A percentile compares a stretch with the other conserved stretches of the same genome.
Evolutionary conservation across 1,140 invertebrate genomes (phyloP).

Genomic region (Manduca sexta): DNA sequence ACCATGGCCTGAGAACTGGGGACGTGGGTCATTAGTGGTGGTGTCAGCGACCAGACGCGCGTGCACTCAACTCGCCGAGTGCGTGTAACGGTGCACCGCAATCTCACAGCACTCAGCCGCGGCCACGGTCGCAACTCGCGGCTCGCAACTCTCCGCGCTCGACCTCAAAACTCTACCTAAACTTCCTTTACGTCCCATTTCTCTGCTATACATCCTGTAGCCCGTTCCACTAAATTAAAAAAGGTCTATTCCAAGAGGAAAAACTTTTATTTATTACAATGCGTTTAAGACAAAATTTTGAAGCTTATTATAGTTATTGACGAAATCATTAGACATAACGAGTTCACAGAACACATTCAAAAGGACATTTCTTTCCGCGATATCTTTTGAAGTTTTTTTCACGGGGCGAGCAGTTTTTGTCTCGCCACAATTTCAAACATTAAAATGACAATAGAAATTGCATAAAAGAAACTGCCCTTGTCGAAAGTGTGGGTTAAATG

Average conservation of each 20-base stretch:
- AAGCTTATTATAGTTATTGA: slow-evolving; percentile 10
- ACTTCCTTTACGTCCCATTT: too few species aligned
- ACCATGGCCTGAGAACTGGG: slow-evolving; percentile 3
- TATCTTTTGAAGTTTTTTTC: too few species aligned
- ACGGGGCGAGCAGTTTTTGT: slow-evolving; percentile 1
- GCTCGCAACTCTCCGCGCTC: too few species aligned
- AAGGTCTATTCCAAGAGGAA: too few species aligned
- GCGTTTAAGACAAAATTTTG: not conserved
- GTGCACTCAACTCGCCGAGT: slow-evolving; percentile 62
- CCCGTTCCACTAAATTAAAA: too few species aligned
- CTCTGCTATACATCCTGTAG: too few species aligned
- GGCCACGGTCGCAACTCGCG: too few species aligned
- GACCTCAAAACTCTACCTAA: too few species aligned
- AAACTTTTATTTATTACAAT: too few species aligned
- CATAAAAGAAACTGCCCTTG: slow-evolving; percentile 4
- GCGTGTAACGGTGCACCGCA: slow-evolving; percentile 58
- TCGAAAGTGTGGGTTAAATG: slow-evolving; percentile 23
- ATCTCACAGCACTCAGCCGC: too few species aligned
- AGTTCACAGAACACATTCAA: not conserved
- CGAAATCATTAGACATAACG: slow-evolving; percentile 22
- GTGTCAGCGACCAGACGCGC: slow-evolving; percentile 62
- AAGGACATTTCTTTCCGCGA: not conserved
- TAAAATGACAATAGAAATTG: not conserved
- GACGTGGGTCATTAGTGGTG: slow-evolving; percentile 29
- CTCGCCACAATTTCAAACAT: slow-evolving; percentile 1